Evolutionary conservation across 2,797 vertebrate species (phyloP).

Genomic region (Danio choprae): DNA sequence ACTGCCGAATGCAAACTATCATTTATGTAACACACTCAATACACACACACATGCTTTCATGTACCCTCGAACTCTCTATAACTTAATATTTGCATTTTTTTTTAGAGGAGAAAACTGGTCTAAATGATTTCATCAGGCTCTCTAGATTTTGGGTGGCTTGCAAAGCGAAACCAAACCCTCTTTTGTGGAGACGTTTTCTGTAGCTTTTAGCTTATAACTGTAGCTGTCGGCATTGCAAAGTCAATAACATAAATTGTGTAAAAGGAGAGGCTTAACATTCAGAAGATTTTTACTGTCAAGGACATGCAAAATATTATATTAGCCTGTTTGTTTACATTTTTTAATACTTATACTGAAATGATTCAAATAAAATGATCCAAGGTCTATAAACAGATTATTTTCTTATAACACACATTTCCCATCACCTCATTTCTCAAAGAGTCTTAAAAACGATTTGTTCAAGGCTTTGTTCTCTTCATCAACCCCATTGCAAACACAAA

Average conservation of each 20-base stretch:
- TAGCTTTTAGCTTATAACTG: too few species aligned
- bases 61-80: background rate
- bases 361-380: too few species aligned
- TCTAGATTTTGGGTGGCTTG: background rate
- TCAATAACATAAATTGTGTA: background rate
- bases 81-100: slow-evolving; percentile 27
- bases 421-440: too few species aligned
- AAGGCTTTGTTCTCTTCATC: too few species aligned
- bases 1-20: slow-evolving; percentile 54
- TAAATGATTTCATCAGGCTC: background rate
- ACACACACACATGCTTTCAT: background rate
- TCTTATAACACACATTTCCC: too few species aligned
- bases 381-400: too few species aligned
- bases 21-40: slow-evolving; percentile 37
- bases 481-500: too few species aligned
- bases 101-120: slow-evolving; percentile 12
- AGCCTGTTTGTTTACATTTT: background rate
- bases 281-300: background rate
- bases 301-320: too few species aligned
- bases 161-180: background rate
- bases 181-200: background rate
- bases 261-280: background rate
- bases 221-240: background rate
- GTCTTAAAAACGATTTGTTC: too few species aligned
- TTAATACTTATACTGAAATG: too few species aligned